phyloP scores from a whole-genome alignment of 2,113 vertebrate genomes.

The Glareola pratincola region DNA sequence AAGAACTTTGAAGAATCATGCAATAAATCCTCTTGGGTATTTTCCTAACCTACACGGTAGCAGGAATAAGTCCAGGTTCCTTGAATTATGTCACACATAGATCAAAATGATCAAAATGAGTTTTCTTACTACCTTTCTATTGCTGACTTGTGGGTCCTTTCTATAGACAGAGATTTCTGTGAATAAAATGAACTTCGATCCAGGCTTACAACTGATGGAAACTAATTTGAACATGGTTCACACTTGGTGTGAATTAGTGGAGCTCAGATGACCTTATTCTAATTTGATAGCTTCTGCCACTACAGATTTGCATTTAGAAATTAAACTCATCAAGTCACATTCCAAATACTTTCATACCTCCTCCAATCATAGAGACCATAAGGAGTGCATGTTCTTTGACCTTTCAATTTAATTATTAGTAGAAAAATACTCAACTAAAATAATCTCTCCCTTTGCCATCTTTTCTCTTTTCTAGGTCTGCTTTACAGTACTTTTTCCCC shows the following conservation, averaged over 20 bases:
- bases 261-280: neutral
- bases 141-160: neutral
- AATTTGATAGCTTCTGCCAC: neutral
- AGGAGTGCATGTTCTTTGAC: neutral
- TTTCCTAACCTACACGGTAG: neutral
- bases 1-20: neutral
- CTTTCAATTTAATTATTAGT: neutral
- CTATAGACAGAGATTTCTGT: neutral
- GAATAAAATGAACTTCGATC: neutral
- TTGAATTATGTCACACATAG: neutral
- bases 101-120: neutral
- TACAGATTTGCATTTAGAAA: constrained; percentile 21
- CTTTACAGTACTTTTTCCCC: neutral
- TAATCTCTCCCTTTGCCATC: neutral
- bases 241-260: neutral
- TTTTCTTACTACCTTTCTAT: neutral
- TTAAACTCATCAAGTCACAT: constrained; percentile 9
- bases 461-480: neutral
- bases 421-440: neutral
- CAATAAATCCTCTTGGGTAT: neutral
- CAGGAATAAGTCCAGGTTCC: neutral
- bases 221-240: neutral
- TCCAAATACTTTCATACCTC: constrained; percentile 3
- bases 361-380: neutral
- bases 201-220: neutral